These are phyloP conservation scores for Vombatus ursinus DNA, from an alignment of 2,113 vertebrate genomes.

Conservation along the genomic window DNA sequence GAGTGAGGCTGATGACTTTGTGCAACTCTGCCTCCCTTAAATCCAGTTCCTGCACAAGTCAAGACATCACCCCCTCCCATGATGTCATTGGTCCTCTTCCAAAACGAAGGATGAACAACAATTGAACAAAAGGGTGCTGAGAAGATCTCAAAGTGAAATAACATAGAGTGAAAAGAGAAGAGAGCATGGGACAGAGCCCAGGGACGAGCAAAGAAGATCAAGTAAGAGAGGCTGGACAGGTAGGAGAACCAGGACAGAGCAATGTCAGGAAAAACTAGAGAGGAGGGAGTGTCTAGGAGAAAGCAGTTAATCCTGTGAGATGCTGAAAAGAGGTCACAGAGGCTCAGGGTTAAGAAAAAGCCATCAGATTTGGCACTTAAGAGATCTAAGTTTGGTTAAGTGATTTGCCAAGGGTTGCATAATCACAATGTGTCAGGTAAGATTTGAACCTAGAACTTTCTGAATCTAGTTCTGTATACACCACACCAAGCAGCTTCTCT, in stretches of 20 bases:
- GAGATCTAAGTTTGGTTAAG: background rate
- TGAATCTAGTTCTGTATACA: no score
- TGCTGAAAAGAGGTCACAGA: background rate
- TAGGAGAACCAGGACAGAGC: background rate
- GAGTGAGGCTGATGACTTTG: background rate
- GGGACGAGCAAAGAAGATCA: background rate
- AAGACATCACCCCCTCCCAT: background rate
- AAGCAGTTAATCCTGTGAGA: background rate
- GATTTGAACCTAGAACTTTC: no score
- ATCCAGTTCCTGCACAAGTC: background rate
- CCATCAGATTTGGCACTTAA: background rate
- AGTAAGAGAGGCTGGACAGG: background rate
- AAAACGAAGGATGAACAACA: background rate
- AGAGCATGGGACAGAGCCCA: background rate
- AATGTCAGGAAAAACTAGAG: background rate
- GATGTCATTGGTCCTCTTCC: no score
- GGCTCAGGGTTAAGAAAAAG: background rate
- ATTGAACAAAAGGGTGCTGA: background rate
- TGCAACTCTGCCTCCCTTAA: background rate
- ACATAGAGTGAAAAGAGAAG: background rate
- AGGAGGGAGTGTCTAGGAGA: background rate
- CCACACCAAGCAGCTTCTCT: no score
- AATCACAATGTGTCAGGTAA: no score
- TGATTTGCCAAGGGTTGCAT: no score
- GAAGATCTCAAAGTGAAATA: background rate